Evolutionary conservation across 2,888 invertebrate species (phyloP).

Genomic region (Drosophila prolongata): DNA sequence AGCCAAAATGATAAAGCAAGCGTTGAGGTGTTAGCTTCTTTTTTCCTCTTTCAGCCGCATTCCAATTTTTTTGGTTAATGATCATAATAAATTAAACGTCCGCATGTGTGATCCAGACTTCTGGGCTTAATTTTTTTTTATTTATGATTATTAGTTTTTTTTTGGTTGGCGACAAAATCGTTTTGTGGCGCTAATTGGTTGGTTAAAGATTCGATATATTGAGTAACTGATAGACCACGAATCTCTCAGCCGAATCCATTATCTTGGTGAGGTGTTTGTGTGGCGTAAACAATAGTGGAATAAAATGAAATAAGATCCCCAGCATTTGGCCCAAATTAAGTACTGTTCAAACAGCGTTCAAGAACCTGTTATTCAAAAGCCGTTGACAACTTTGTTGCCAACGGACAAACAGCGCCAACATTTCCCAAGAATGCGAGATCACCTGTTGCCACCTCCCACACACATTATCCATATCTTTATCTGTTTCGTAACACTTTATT

Average conservation of each 20-base stretch:
- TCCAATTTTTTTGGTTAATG: conserved; percentile 27
- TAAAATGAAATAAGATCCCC: conserved; percentile 6
- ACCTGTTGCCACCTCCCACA: conserved; percentile 33
- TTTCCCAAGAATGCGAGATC: conserved; percentile 33
- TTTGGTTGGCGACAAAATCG: conserved; percentile 30
- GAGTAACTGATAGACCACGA: conserved; percentile 12
- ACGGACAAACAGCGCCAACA: conserved; percentile 29
- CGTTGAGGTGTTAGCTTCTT: conserved; percentile 54
- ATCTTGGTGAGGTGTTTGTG: conserved; percentile 13
- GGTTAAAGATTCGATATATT: conserved; percentile 20
- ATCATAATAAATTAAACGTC: conserved; percentile 36
- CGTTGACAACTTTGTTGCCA: conserved; percentile 36
- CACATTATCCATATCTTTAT: conserved; percentile 9
- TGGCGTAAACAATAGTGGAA: conserved; percentile 16
- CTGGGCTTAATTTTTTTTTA: conserved; percentile 16
- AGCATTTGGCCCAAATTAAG: conserved; percentile 35
- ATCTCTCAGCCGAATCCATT: conserved; percentile 28
- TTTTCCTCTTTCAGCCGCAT: conserved; percentile 16
- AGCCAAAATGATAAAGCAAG: conserved; percentile 47
- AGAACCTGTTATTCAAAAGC: conserved; percentile 39
- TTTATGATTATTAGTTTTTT: conserved; percentile 5
- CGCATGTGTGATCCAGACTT: conserved; percentile 37
- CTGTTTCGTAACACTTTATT: conserved; percentile 4
- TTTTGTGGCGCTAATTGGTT: conserved; percentile 45
- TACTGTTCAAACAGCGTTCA: conserved; percentile 24